Base-by-base conservation (phyloP, 2,113 vertebrate genomes). In the Eptesicus fuscus region DNA sequence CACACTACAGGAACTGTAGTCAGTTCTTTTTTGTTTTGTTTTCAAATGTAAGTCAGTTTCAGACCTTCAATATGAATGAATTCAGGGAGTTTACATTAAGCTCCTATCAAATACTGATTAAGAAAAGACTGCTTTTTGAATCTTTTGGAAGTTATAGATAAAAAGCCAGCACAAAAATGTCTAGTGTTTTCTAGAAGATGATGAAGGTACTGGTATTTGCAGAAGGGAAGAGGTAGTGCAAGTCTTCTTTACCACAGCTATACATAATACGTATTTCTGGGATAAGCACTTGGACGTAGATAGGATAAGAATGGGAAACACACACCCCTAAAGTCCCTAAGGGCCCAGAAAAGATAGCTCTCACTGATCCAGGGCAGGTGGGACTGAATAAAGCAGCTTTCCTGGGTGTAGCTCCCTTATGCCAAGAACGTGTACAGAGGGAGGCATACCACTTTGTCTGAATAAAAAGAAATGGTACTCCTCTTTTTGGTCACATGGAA, bases 11-110 rank as follows among this genome's bases (percentile, higher is more conserved):
- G 11, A 71, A 6, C 16, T 37, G 0, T 69, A 13, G 40, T n/a
- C 35, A 59, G 51, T 44, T 65, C 61, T 69, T 74, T 86, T 83
- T 84, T 80, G 14, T 84, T 83, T 91, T 90, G 61, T 79, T 95
- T 74, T 83, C 2, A 28, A 85, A 9, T 53, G 14, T 53, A 51
- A 69, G 28, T 74, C 16, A 10, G 25, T 69, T 91, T 92, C 17
- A 83, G 23, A 94, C 28, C 53, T 56, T 90, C 20, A 47, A 1
- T 32, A 35, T 61, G 23, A 91, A 89, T 74, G 40, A 69, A 92
- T 63, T 94, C 32, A 74, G 86, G 63, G 53, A 11, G 5, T 53
- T 77, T 74, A 61, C 23, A 35, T 90, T 47, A 83, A 94, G 25
- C n/a, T 61, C 23, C 10, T 11, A 40, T 56, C 30, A 63, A 70